Evolutionary conservation across 2,113 vertebrate genomes (phyloP), one percentile per base, ranked within the genome.

Genomic region (Sturnira hondurensis): DNA sequence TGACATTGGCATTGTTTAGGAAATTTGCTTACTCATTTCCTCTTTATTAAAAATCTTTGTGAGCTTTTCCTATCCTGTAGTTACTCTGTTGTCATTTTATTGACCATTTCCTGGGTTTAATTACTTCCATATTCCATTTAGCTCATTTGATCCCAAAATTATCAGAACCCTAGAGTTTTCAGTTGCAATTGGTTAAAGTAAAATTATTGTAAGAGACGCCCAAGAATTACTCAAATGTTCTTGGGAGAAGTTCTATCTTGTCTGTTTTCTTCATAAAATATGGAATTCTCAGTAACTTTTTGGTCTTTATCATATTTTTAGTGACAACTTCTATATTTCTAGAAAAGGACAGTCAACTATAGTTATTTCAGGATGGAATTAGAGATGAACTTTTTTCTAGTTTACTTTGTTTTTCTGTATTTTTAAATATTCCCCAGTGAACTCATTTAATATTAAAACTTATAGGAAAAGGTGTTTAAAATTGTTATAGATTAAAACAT

Each of bases 241-340:
- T 88, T 82, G 85, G 7, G 63, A 89, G 41, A 96, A 33, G 56
- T 81, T 96, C n/a, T 89, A 0, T 91, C 11, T 38, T 86, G 4
- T 85, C 28, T 90, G 38, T 94, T 86, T 88, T 94, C 2, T 94
- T 88, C 47, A 93, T 86, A 91, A 93, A 71, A 78, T 67, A 3
- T 8, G 68, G 7, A 78, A 56, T 71, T 90, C 28, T 86, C 9
- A 71, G 67, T 47, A 36, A 88, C 9, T 67, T 76, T 7, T 45
- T 93, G 13, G 22, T 4, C 4, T 73, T 96, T 61, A 50, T 43
- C 11, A 13, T 82, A 58, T 45, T 88, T 90, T 85, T 89, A 43
- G 5, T 93, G 80, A 86, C n/a, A 86, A 38, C 38, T 86, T 78
- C 19, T 24, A 65, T 70, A 47, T 70, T 82, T 91, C 83, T 38